Base-by-base conservation (phyloP, 2,113 vertebrate genomes). In the Furnarius figulus region DNA sequence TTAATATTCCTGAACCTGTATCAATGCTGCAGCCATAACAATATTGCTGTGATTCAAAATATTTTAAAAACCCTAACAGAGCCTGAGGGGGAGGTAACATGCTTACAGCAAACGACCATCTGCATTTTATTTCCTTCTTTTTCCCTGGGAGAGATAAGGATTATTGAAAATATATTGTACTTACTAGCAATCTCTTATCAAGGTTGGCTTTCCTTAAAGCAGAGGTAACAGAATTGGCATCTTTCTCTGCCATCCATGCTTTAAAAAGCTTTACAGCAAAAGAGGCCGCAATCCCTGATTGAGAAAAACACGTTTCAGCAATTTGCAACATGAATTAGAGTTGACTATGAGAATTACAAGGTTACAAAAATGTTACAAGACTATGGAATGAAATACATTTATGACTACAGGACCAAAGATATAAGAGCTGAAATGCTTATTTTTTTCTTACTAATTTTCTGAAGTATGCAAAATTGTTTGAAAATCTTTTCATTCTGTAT, bases 231-330 rank as follows among this genome's bases (percentile, higher is more conserved):
- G 99, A 98, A 95, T 98, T 99, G 91, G 99, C 98, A 87, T 99
- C 99, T 97, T 99, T 99, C 96, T 99, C 99, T 84, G 99, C 97
- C 96, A 99, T 99, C 99, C 99, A 99, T 33, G 99, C 98, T 98
- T 99, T 99, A 96, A 99, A 99, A 98, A 99, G 98, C 95, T 99
- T 99, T 78, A 99, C 99, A 68, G 99, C 98, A 7, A 99, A 99
- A 28, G 98, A 98, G 53, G 98, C 98, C 56, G 99, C 98, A 92
- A 99, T 99, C 78, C 99, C 99, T 99, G 90, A 91, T 88, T 23
- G 50, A 78, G 49, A 79, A 66, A 80, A 35, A 46, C 39, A 59
- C 0, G 8, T 65, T 96, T 85, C 49, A 89, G 71, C 35, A 33
- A 74, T 62, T 91, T 95, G 66, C 74, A 91, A 46, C 27, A 14